phyloP scores from a whole-genome alignment of 2,113 vertebrate species.

The Coregonus clupeaformis region DNA sequence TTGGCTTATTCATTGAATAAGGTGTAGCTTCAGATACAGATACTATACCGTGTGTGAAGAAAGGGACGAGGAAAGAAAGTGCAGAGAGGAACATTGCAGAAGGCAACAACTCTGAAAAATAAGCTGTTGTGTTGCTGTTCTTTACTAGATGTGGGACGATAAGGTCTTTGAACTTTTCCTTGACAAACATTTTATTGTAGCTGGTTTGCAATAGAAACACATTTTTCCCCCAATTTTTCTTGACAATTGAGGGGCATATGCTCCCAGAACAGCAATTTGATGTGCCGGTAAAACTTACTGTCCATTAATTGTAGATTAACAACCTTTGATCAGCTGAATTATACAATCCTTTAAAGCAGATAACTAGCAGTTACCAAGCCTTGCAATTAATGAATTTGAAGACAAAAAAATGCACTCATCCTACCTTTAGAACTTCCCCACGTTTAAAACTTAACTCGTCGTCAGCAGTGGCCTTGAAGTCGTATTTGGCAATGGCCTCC shows the following conservation, averaged over 20 bases:
- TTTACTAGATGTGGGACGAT: neutral
- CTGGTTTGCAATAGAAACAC: too few relatives aligned
- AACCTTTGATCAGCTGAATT: neutral
- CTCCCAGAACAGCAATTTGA: neutral
- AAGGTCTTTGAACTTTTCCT: neutral
- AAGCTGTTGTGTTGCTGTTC: neutral
- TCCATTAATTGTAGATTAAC: neutral
- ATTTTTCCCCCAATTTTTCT: too few relatives aligned
- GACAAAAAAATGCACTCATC: neutral
- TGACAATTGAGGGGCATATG: too few relatives aligned
- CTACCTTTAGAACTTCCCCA: slow-evolving; percentile 95
- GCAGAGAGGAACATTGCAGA: neutral
- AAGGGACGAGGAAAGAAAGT: neutral
- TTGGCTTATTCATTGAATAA: neutral
- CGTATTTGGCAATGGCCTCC: slow-evolving; percentile 99
- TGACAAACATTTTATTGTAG: neutral
- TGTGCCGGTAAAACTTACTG: neutral
- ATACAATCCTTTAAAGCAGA: neutral
- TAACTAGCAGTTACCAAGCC: neutral
- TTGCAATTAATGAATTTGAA: neutral
- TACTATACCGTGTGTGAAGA: neutral
- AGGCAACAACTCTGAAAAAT: too few relatives aligned
- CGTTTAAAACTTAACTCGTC: slow-evolving; percentile 99
- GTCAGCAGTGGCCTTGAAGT: slow-evolving; percentile 98
- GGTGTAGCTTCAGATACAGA: neutral